Evolutionary conservation across 2,888 invertebrate genomes (phyloP).

Genomic region (Stenurella melanura): DNA sequence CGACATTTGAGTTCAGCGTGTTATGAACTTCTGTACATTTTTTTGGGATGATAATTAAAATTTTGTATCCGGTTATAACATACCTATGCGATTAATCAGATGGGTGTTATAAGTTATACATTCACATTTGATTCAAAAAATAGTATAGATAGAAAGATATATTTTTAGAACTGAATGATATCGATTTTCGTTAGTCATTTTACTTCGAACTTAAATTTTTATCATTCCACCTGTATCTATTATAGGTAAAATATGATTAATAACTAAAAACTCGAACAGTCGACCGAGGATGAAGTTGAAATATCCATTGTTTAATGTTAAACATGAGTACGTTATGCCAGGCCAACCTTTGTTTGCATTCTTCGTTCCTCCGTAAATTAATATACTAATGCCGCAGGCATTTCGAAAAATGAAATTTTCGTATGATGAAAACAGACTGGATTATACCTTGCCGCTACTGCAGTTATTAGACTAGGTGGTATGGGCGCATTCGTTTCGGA

Average conservation of each 20-base stretch:
- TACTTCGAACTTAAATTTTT: not conserved
- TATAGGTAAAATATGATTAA: not conserved
- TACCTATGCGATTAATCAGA: no score
- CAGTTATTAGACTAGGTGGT: no score
- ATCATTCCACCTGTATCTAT: not conserved
- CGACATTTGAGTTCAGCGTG: no score
- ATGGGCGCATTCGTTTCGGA: no score
- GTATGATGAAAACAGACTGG: not conserved
- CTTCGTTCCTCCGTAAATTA: not conserved
- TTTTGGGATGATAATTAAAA: no score
- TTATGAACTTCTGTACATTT: no score
- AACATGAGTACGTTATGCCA: not conserved
- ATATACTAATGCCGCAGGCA: not conserved
- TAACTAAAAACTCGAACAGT: not conserved
- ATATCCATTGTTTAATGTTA: not conserved
- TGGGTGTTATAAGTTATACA: no score
- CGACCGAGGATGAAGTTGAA: not conserved
- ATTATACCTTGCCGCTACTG: no score
- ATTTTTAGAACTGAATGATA: not conserved
- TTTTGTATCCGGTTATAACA: no score
- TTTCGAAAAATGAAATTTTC: not conserved
- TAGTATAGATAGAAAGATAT: not conserved
- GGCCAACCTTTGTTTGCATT: not conserved
- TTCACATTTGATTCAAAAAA: no score
- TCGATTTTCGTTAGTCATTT: not conserved